These are phyloP conservation scores for human DNA, from an alignment of 2,113 vertebrate species.

Conservation along the genomic window DNA sequence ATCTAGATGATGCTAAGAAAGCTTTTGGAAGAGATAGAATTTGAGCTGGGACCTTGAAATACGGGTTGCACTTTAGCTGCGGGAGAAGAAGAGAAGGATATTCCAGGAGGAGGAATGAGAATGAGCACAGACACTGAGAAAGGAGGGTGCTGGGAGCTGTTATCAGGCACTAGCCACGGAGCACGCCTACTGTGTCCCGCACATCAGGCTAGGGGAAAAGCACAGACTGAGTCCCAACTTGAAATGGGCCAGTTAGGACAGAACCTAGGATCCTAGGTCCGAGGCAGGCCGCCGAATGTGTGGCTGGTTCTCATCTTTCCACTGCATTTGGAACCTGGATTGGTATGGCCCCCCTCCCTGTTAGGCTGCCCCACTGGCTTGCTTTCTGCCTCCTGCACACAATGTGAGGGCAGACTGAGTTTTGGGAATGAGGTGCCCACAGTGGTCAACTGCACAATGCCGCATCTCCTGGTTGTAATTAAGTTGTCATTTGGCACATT, in stretches of 20 bases:
- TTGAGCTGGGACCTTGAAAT: neutral
- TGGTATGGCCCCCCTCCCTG: neutral
- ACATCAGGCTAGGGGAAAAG: neutral
- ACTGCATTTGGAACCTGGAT: neutral
- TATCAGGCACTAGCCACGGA: neutral
- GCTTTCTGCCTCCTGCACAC: neutral
- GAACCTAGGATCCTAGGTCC: neutral
- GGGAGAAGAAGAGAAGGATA: neutral
- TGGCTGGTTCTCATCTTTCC: neutral
- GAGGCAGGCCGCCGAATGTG: neutral
- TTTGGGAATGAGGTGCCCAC: neutral
- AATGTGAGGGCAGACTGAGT: neutral
- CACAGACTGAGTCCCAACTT: neutral
- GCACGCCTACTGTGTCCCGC: neutral
- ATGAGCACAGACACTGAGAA: neutral
- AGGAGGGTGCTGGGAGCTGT: neutral
- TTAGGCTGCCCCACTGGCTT: neutral
- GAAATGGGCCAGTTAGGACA: neutral
- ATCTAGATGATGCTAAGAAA: neutral
- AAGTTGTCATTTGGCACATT: conserved; percentile 51
- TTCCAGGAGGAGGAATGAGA: neutral
- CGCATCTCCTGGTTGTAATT: conserved; percentile 66
- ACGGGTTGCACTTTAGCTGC: neutral
- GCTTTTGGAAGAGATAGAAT: neutral
- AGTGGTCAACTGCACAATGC: neutral